Conservation (phyloP, 2,888 invertebrate species). For the Oscheius sp. region DNA sequence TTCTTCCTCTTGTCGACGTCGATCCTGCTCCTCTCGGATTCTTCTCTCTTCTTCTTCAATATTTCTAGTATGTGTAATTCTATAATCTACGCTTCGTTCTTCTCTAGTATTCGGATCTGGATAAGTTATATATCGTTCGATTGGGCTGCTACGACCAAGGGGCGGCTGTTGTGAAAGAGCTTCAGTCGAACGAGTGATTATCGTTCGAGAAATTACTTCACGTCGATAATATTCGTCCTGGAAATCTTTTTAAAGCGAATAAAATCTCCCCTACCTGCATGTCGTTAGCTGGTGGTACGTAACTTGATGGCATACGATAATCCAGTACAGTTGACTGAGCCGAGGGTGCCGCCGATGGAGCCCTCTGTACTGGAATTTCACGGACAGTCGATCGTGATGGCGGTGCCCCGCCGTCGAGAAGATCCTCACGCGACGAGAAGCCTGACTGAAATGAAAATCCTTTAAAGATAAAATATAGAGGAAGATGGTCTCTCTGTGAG, state of each 20-base stretch:
- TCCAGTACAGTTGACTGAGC: constrained; percentile 52
- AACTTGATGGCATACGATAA: constrained; percentile 59
- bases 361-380: constrained; percentile 71
- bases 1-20: constrained; percentile 63
- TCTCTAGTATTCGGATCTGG: constrained; percentile 58
- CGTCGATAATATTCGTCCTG: constrained; percentile 71
- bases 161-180: constrained; percentile 64
- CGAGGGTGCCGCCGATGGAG: constrained; percentile 63
- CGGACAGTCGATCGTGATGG: constrained; percentile 67
- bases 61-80: constrained; percentile 57
- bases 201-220: constrained; percentile 71
- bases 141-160: constrained; percentile 45
- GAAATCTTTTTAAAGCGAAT: constrained; percentile 13
- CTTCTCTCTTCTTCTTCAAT: constrained; percentile 71
- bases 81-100: constrained; percentile 56
- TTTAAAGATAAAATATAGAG: background rate
- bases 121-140: constrained; percentile 57
- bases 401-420: constrained; percentile 63
- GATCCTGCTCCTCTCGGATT: constrained; percentile 64
- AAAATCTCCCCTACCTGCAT: constrained; percentile 6
- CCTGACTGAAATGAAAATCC: constrained; percentile 41
- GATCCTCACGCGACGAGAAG: constrained; percentile 66
- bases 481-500: background rate
- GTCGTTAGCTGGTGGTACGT: constrained; percentile 23
- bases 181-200: constrained; percentile 71